Conservation (phyloP, 2,888 invertebrate genomes). For the Corythucha ciliata region DNA sequence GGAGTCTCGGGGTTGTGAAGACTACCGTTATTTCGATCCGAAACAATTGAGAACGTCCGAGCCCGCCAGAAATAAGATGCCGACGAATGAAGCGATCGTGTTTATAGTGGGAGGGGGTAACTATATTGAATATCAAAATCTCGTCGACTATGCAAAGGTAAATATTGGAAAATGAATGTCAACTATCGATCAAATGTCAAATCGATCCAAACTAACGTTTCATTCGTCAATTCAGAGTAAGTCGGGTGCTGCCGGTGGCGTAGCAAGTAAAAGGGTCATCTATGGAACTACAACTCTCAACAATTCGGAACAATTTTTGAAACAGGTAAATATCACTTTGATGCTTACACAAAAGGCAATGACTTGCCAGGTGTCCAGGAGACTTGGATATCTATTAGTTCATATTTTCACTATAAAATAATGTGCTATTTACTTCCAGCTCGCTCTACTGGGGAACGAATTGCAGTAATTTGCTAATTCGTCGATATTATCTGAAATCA, state of each 20-base stretch:
- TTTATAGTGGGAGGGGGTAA: constrained; percentile 91
- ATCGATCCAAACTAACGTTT: background rate
- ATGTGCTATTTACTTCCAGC: too few species aligned
- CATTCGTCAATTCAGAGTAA: constrained; percentile 53
- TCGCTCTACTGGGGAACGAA: too few species aligned
- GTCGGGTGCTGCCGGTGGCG: constrained; percentile 46
- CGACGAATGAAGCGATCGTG: constrained; percentile 80
- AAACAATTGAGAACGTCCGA: constrained; percentile 74
- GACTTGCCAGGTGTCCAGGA: too few species aligned
- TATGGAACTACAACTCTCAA: constrained; percentile 93
- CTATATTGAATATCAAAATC: constrained; percentile 98
- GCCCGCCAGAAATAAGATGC: constrained; percentile 48
- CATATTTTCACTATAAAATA: too few species aligned
- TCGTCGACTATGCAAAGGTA: constrained; percentile 87
- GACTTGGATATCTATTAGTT: too few species aligned
- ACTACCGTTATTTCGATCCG: constrained; percentile 90
- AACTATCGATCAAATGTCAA: background rate
- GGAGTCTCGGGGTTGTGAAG: constrained; percentile 67
- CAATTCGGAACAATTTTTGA: constrained; percentile 88
- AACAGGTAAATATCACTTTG: too few species aligned
- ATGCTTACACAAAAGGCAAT: too few species aligned
- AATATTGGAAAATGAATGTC: background rate
- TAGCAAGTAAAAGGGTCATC: constrained; percentile 63
- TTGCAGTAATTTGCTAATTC: too few species aligned
- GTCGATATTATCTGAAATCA: too few species aligned